Evolutionary conservation across 2,888 invertebrate genomes (phyloP).

Genomic region (Buathra laborator): DNA sequence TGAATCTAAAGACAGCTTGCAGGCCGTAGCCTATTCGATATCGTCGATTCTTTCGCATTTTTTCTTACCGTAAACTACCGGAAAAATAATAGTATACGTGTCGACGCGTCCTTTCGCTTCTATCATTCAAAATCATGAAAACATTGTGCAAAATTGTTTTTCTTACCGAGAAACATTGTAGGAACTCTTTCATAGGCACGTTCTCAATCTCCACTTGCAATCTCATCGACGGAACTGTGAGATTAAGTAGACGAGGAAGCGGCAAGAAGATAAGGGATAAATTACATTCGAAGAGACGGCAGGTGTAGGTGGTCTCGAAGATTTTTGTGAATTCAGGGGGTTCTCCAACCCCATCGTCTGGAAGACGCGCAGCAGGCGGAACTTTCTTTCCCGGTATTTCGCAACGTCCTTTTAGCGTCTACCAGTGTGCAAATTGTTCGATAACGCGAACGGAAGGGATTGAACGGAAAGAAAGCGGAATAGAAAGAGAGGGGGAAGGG

Average conservation of each 20-base stretch:
- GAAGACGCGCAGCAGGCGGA: slow-evolving; percentile 61
- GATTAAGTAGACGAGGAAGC: slow-evolving; percentile 30
- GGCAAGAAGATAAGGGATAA: slow-evolving; percentile 72
- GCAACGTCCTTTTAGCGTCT: slow-evolving; percentile 38
- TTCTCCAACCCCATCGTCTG: slow-evolving; percentile 49
- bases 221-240: slow-evolving; percentile 73
- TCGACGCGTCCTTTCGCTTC: too few species aligned
- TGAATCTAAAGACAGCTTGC: not conserved
- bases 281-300: slow-evolving; percentile 76
- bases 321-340: slow-evolving; percentile 48
- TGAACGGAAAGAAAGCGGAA: not conserved
- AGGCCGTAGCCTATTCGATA: too few species aligned
- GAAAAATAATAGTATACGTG: too few species aligned
- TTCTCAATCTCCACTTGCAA: slow-evolving; percentile 75
- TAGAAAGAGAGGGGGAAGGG: slow-evolving; percentile 17
- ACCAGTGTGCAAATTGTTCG: slow-evolving; percentile 18
- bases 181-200: not conserved
- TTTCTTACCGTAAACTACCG: too few species aligned
- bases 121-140: not conserved
- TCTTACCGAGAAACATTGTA: too few species aligned
- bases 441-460: slow-evolving; percentile 4
- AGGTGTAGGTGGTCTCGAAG: slow-evolving; percentile 83
- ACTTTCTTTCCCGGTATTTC: slow-evolving; percentile 56
- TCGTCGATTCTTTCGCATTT: too few species aligned
- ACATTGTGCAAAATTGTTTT: not conserved